Base-by-base conservation (phyloP, 2,888 invertebrate genomes). In the Monochamus alternatus region DNA sequence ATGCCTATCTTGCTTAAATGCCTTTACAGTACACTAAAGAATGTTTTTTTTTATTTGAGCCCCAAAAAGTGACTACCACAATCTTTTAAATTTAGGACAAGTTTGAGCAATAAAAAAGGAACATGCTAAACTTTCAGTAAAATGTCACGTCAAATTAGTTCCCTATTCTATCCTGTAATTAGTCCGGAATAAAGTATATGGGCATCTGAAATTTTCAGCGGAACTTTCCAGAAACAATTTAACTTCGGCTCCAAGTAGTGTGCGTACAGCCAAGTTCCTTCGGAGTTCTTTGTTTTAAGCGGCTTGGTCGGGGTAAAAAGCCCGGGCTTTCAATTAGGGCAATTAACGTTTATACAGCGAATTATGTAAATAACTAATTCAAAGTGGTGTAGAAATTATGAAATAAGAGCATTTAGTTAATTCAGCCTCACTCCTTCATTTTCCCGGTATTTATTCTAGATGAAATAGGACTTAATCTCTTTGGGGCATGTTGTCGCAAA, bases 331-430 rank as follows among this genome's bases (percentile, higher is more conserved):
- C 55, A 55, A 55, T 55, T 55, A 55, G 22, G 14, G 14, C 55
- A 55, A 55, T 55, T 55, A 55, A 55, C 14, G 55, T 55, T 55
- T 10, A 47, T 47, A 47, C 47, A 12, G 47, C 14, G 30, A 63
- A 43, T 63, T 63, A 63, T 38, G 63, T 38, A 63, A 63, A 63
- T 63, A 63, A 63, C 43, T 63, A 38, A 63, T 63, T 63, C 43
- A 60, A 3, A 60, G 63, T 63, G 63, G 43, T 43, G 43, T 38
- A 43, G 63, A 43, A 63, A 63, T 63, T 5, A 38, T 38, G 63
- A 38, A 63, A 14, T 63, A 43, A 60, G 30, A 31, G 47, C 47
- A 32, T 38, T 60, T 38, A 12, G 38, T 30, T 60, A 60, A 60
- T 60, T 60, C 31, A 12, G 38, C 31, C 31, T 10, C 38, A 32